Conservation (phyloP, 1,140 invertebrate genomes). For the Drosophila tsacasi region DNA sequence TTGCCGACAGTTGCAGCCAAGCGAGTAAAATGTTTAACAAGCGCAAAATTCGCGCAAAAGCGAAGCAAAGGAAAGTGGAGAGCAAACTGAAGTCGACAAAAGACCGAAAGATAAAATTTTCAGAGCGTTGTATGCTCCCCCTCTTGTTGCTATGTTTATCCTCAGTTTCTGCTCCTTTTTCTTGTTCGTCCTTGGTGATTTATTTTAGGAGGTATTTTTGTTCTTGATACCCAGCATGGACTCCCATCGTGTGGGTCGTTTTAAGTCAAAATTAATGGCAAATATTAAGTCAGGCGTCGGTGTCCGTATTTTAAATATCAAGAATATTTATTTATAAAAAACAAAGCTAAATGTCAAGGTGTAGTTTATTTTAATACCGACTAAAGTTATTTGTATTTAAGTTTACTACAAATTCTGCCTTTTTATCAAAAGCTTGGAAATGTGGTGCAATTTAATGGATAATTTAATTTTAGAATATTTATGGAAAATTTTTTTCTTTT, state of each 20-base stretch:
- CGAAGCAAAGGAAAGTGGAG: constrained; percentile 13
- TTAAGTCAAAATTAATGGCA: neutral
- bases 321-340: neutral
- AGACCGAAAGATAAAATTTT: constrained; percentile 51
- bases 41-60: constrained; percentile 66
- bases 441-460: no score
- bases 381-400: fast-evolving
- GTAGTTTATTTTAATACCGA: neutral
- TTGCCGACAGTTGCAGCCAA: constrained; percentile 71
- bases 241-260: neutral
- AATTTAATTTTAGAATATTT: neutral
- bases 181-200: constrained; percentile 24
- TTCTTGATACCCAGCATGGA: constrained; percentile 9
- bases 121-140: constrained; percentile 7
- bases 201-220: constrained; percentile 41
- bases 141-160: constrained; percentile 5
- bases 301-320: neutral
- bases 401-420: neutral
- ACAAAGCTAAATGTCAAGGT: neutral
- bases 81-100: constrained; percentile 33
- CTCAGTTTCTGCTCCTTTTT: neutral
- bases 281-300: neutral
- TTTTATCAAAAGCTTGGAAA: neutral
- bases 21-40: constrained; percentile 75
- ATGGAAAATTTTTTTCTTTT: neutral